Conservation (phyloP, 2,888 invertebrate genomes). For the Brenthis daphne region DNA sequence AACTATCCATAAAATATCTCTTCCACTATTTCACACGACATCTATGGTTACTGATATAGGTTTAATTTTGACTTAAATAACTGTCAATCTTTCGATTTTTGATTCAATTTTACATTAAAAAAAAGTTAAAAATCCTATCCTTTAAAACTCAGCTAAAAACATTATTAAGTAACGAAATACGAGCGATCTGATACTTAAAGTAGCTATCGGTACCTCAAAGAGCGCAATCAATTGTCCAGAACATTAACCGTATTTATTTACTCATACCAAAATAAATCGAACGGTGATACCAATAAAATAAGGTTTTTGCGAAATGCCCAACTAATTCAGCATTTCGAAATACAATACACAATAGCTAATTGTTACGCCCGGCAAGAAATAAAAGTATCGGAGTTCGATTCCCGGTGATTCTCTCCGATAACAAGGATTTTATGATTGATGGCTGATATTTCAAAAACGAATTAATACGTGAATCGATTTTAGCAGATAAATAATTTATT, state of each 20-base stretch:
- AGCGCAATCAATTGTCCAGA: slow-evolving; percentile 27
- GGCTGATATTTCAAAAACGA: slow-evolving; percentile 65
- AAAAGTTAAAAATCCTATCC: no score
- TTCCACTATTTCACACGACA: no score
- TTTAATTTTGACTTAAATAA: no score
- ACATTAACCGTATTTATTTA: slow-evolving; percentile 32
- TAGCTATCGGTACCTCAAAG: slow-evolving; percentile 19
- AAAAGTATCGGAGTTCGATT: slow-evolving; percentile 38
- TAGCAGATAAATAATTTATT: slow-evolving; percentile 69
- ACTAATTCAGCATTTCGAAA: slow-evolving; percentile 45
- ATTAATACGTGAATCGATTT: slow-evolving; percentile 72
- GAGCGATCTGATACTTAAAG: neutral
- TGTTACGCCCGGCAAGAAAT: slow-evolving; percentile 41
- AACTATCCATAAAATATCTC: no score
- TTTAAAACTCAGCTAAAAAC: no score
- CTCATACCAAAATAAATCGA: slow-evolving; percentile 35
- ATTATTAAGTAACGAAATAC: no score
- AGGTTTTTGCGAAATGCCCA: slow-evolving; percentile 43
- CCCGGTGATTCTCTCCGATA: slow-evolving; percentile 49
- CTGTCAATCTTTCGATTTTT: no score
- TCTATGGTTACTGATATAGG: no score
- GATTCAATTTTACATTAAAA: no score
- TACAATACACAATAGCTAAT: slow-evolving; percentile 50
- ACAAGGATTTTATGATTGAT: slow-evolving; percentile 72
- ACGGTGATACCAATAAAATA: slow-evolving; percentile 41